Evolutionary conservation across 1,140 invertebrate species (phyloP), one percentile per base, ranked within the genome.

Genomic region (Maconellicoccus hirsutus): DNA sequence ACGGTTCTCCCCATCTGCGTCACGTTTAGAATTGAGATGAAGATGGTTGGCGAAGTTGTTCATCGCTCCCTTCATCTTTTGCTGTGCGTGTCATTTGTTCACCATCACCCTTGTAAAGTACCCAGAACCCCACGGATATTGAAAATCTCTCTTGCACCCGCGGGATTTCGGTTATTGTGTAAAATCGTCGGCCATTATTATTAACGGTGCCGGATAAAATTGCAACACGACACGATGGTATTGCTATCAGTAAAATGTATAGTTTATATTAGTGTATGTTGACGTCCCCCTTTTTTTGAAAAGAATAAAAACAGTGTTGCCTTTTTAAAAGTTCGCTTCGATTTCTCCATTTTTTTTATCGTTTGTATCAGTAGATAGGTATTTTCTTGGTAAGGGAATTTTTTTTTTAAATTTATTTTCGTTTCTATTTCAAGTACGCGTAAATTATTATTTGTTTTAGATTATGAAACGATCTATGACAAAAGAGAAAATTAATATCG

Each of bases 121-220:
- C 42, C 42, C 42, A 52, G 42, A 16, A 52, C 42, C 42, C 42
- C 42, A 52, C 42, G 42, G 42, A 52, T 52, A 52, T 52, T 52
- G 42, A 52, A 52, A 52, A 52, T 52, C 42, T 52, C 42, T 52
- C 42, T 52, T 19, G 42, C 42, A 52, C 42, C 42, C 42, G 42
- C 12, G 42, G 42, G 42, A 52, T 52, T 52, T 52, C 42, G 42
- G 42, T 52, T 52, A 52, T 52, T 52, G 42, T 52, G 42, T 52
- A 52, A 16, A 52, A 52, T 52, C 42, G 42, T 52, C 42, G n/a
- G 42, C 42, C 42, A 52, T 52, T 52, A 52, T 52, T 52, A 52
- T 52, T 52, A 52, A 52, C 42, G 42, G 42, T 52, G 42, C 42
- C 42, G 42, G 42, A 52, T 52, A 52, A 52, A 52, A 52, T 52